Evolutionary conservation across 2,113 vertebrate species (phyloP).

Genomic region (Pipa parva): DNA sequence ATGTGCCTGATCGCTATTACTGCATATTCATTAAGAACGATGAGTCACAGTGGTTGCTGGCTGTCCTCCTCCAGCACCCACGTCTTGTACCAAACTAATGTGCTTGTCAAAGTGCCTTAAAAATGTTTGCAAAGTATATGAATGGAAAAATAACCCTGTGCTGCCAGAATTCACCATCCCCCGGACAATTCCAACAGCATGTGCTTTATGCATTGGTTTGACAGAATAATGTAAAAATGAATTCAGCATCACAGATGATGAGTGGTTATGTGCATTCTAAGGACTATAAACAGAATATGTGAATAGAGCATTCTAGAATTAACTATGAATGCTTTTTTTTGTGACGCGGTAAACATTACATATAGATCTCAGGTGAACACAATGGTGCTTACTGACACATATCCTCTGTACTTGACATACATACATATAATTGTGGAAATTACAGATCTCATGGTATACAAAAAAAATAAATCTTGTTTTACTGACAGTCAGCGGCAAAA

Average conservation of each 20-base stretch:
- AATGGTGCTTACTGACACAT: no score
- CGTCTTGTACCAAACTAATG: conserved; percentile 14
- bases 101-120: conserved; percentile 8
- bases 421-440: no score
- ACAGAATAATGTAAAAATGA: not conserved
- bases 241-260: not conserved
- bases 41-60: conserved; percentile 22
- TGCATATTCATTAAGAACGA: conserved; percentile 21
- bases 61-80: conserved; percentile 14
- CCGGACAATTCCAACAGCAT: not conserved
- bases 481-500: no score
- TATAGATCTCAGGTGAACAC: no score
- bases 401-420: no score
- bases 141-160: not conserved
- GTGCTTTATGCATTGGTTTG: not conserved
- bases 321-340: no score
- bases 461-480: no score
- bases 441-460: no score
- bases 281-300: no score
- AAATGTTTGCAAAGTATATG: not conserved
- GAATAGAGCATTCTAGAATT: no score
- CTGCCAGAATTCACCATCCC: not conserved
- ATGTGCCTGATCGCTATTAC: conserved; percentile 18
- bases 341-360: no score
- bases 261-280: no score